phyloP scores from a whole-genome alignment of 2,888 invertebrate genomes.

The Thumatha senex region DNA sequence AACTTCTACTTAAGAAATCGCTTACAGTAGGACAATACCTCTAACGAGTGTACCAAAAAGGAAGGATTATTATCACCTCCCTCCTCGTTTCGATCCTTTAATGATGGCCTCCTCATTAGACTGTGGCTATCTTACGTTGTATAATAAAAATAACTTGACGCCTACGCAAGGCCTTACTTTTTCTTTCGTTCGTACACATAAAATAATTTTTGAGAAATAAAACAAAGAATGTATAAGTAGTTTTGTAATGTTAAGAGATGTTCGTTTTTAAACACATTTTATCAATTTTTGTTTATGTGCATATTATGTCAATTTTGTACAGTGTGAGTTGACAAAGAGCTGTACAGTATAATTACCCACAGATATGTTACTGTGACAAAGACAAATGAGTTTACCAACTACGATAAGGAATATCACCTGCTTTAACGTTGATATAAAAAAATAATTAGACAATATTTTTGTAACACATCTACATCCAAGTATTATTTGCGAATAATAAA shows the following conservation, averaged over 20 bases:
- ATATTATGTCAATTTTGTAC: neutral
- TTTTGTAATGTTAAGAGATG: slow-evolving; percentile 6
- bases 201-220: slow-evolving; percentile 8
- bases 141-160: slow-evolving; percentile 31
- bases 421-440: too few species aligned
- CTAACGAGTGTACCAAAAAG: slow-evolving; percentile 40
- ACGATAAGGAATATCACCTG: too few species aligned
- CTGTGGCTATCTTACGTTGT: slow-evolving; percentile 29
- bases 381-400: too few species aligned
- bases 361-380: too few species aligned
- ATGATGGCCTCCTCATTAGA: slow-evolving; percentile 55
- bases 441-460: too few species aligned
- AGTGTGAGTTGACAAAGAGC: too few species aligned
- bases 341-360: too few species aligned
- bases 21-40: slow-evolving; percentile 17
- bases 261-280: slow-evolving; percentile 2
- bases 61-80: slow-evolving; percentile 65
- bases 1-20: slow-evolving; percentile 7
- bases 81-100: slow-evolving; percentile 49
- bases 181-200: slow-evolving; percentile 10
- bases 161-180: slow-evolving; percentile 15
- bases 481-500: too few species aligned
- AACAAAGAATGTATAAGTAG: slow-evolving; percentile 1
- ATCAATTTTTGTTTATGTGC: neutral
- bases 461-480: too few species aligned